Evolutionary conservation across 2,113 vertebrate genomes (phyloP).

Genomic region (Pantherophis guttatus): DNA sequence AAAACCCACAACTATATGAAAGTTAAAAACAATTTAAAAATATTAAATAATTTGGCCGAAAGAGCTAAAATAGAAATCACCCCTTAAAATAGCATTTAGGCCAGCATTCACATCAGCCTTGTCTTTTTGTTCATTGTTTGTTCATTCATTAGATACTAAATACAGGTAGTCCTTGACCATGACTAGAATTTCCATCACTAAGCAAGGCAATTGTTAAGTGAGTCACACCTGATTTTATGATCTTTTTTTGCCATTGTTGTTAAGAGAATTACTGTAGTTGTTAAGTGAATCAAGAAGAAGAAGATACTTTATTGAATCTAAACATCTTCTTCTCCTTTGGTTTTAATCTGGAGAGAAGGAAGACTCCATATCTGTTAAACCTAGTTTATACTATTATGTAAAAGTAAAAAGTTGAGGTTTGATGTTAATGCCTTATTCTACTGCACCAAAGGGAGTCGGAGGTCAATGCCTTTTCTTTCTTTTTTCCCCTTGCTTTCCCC

Average conservation of each 20-base stretch:
- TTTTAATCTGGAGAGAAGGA: not conserved
- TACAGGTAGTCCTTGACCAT: not conserved
- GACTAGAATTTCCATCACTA: not conserved
- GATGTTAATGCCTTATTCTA: too few relatives aligned
- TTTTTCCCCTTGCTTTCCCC: too few relatives aligned
- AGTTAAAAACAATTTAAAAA: too few relatives aligned
- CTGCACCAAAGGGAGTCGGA: too few relatives aligned
- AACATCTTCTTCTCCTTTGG: not conserved
- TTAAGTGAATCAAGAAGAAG: not conserved
- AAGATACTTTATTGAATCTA: not conserved
- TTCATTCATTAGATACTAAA: not conserved
- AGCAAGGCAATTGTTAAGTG: not conserved
- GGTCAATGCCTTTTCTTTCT: too few relatives aligned
- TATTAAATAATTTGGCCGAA: too few relatives aligned
- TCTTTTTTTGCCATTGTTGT: not conserved
- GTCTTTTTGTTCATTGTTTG: not conserved
- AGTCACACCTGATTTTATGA: not conserved
- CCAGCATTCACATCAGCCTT: not conserved
- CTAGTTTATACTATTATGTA: too few relatives aligned
- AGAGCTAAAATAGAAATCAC: too few relatives aligned
- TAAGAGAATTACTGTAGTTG: not conserved
- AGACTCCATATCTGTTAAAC: not conserved
- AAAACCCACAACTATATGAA: too few relatives aligned
- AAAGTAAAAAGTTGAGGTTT: too few relatives aligned
- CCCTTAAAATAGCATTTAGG: too few relatives aligned